phyloP scores from a whole-genome alignment of 1,140 invertebrate species.

The Drosophila cardini region DNA sequence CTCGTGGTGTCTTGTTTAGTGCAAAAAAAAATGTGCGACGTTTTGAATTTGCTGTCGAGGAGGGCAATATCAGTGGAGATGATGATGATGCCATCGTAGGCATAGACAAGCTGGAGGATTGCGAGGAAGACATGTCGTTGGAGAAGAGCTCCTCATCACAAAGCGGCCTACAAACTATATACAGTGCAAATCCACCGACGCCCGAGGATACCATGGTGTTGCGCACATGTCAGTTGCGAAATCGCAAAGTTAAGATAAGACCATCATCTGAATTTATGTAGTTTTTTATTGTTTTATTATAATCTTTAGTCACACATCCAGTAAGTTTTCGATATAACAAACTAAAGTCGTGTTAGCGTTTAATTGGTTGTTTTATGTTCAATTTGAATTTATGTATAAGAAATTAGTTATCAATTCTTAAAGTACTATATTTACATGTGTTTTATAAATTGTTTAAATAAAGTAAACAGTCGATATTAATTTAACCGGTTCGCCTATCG shows the following conservation, averaged over 20 bases:
- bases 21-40: conserved; percentile 76
- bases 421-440: too few species aligned
- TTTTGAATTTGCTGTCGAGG: conserved; percentile 66
- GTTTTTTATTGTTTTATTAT: conserved; percentile 8
- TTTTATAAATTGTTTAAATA: too few species aligned
- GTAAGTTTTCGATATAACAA: too few species aligned
- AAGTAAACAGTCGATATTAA: too few species aligned
- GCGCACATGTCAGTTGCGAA: conserved; percentile 61
- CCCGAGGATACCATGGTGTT: background rate
- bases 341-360: too few species aligned
- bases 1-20: conserved; percentile 70
- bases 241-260: conserved; percentile 62
- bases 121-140: conserved; percentile 56
- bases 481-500: too few species aligned
- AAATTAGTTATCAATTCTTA: too few species aligned
- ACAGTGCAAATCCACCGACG: background rate
- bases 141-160: conserved; percentile 22
- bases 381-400: too few species aligned
- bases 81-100: conserved; percentile 37
- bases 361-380: too few species aligned
- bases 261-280: conserved; percentile 74
- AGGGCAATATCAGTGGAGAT: conserved; percentile 44
- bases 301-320: background rate
- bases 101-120: conserved; percentile 55
- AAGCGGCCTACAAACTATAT: background rate